Percentiles rank a stretch among this genome's conserved stretches.
phyloP scores from a whole-genome alignment of 2,888 invertebrate genomes.

The Dryadula phaetusa region DNA sequence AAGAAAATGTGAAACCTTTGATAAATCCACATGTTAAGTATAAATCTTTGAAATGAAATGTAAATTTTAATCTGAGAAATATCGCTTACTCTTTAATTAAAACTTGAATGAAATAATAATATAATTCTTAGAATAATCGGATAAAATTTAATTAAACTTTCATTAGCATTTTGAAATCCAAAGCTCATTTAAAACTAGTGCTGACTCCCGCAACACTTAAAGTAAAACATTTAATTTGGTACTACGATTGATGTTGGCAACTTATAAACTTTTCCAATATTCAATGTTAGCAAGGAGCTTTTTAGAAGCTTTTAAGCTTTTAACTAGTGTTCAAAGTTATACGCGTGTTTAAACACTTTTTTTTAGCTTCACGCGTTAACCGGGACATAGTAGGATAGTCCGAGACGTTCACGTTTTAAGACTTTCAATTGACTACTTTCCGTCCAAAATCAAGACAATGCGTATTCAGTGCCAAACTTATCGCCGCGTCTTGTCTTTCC shows the following conservation, averaged over 20 bases:
- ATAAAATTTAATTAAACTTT: conserved; percentile 19
- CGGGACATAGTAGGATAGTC: too few species aligned
- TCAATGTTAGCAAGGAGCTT: conserved; percentile 8
- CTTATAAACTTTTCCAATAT: conserved; percentile 14
- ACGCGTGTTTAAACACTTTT: neutral
- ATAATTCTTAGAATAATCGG: conserved; percentile 3
- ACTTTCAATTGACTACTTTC: too few species aligned
- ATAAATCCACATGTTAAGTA: too few species aligned
- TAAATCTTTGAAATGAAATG: neutral
- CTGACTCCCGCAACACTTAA: conserved; percentile 15
- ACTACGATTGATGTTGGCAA: conserved; percentile 11
- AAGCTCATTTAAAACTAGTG: conserved; percentile 24
- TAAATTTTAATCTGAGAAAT: neutral
- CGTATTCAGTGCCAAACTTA: too few species aligned
- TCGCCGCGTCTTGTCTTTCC: too few species aligned
- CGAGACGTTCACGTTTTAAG: too few species aligned
- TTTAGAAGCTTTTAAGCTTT: conserved; percentile 3
- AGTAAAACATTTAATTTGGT: conserved; percentile 19
- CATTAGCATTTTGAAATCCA: conserved; percentile 17
- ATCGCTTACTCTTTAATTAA: neutral
- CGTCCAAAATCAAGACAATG: too few species aligned
- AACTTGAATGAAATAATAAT: conserved; percentile 16
- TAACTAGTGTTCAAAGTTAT: neutral
- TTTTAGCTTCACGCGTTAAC: too few species aligned
- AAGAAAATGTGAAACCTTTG: too few species aligned